These are phyloP conservation scores for Orthosia gothica DNA, from an alignment of 2,888 invertebrate genomes.

Conservation along the genomic window DNA sequence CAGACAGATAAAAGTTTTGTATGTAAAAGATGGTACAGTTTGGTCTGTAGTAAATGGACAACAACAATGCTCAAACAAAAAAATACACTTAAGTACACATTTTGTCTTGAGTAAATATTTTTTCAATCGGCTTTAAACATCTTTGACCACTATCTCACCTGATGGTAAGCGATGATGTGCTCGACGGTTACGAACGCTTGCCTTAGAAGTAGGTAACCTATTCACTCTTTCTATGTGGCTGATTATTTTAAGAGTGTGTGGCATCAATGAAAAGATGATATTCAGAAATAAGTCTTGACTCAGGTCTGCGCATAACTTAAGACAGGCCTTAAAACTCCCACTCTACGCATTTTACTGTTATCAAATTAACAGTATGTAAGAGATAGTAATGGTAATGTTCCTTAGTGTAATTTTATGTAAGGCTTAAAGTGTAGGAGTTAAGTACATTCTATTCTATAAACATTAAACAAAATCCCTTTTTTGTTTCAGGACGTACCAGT, in stretches of 20 bases:
- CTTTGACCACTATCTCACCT: background rate
- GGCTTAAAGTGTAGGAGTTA: background rate
- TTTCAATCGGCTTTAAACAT: background rate
- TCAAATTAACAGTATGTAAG: slow-evolving; percentile 8
- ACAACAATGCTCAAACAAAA: no score
- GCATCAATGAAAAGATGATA: no score
- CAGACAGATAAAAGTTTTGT: background rate
- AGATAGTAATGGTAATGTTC: background rate
- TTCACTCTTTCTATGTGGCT: background rate
- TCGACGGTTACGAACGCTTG: no score
- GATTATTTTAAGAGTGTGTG: background rate
- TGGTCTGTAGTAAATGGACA: no score
- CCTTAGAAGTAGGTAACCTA: no score
- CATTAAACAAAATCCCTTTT: slow-evolving; percentile 33
- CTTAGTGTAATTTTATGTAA: slow-evolving; percentile 30
- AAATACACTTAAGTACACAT: no score
- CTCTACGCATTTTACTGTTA: background rate
- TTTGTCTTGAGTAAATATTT: no score
- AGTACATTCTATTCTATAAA: background rate
- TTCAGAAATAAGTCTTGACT: no score
- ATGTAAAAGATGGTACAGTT: no score
- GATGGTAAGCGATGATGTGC: no score
- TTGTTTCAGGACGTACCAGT: slow-evolving; percentile 87
- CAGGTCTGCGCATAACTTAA: background rate
- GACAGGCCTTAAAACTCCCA: background rate